A percentile compares a stretch with the other conserved stretches of the same genome.
phyloP scores from a whole-genome alignment of 2,888 invertebrate species.

The Melanostoma scalare region DNA sequence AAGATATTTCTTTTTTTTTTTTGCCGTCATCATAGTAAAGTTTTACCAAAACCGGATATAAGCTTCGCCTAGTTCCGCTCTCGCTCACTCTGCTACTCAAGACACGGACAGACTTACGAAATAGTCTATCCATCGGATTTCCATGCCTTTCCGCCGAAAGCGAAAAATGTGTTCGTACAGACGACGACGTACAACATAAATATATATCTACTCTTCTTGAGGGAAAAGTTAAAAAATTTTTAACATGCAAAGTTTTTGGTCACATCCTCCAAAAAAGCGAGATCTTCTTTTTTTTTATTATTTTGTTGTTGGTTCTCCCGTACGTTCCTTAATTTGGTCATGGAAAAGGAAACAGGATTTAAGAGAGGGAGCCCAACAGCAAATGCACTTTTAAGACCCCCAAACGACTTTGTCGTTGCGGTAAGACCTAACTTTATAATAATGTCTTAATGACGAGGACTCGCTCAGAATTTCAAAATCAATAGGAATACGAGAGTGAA shows the following conservation, averaged over 20 bases:
- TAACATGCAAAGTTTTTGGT: constrained; percentile 71
- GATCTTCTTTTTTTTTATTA: constrained; percentile 11
- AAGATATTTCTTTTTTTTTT: constrained; percentile 42
- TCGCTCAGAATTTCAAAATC: constrained; percentile 70
- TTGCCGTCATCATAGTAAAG: constrained; percentile 64
- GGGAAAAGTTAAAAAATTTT: constrained; percentile 64
- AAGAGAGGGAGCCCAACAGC: constrained; percentile 19
- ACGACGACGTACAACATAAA: not conserved
- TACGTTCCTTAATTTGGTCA: constrained; percentile 45
- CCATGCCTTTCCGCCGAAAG: constrained; percentile 50
- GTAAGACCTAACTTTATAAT: constrained; percentile 73
- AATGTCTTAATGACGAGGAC: constrained; percentile 72
- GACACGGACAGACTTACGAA: constrained; percentile 30
- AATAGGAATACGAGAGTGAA: constrained; percentile 56
- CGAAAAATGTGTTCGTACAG: constrained; percentile 1
- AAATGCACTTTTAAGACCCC: constrained; percentile 70
- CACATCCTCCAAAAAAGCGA: constrained; percentile 55
- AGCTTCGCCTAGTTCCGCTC: constrained; percentile 67
- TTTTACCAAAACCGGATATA: constrained; percentile 67
- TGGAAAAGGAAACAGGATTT: constrained; percentile 45
- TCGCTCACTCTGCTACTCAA: constrained; percentile 21
- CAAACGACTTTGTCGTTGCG: constrained; percentile 64
- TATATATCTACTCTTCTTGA: constrained; percentile 13
- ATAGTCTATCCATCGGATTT: constrained; percentile 60
- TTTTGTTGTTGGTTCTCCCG: not conserved